Conservation (phyloP, 2,888 invertebrate genomes). For the Drosophila birchii region DNA sequence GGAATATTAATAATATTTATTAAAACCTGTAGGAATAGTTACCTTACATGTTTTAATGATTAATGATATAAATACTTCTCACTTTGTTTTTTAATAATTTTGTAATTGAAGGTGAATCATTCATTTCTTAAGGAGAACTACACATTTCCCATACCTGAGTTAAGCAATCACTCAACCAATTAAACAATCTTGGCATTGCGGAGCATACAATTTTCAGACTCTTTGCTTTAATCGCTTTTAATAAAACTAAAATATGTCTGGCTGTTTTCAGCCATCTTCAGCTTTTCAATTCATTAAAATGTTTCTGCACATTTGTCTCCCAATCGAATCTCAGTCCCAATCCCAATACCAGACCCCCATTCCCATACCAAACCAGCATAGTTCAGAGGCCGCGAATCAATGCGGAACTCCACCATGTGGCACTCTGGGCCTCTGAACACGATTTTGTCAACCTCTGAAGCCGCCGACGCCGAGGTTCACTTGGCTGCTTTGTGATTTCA, state of each 20-base stretch:
- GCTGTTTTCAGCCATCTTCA: constrained; percentile 44
- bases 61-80: neutral
- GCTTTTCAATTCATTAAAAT: constrained; percentile 75
- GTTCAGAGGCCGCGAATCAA: constrained; percentile 68
- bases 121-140: neutral
- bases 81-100: neutral
- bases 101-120: too few relatives aligned
- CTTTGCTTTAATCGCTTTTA: constrained; percentile 44
- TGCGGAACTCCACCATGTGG: constrained; percentile 63
- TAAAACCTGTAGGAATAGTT: neutral
- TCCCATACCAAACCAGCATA: constrained; percentile 56
- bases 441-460: constrained; percentile 77
- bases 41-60: neutral
- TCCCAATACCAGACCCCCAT: constrained; percentile 19
- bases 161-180: constrained; percentile 6
- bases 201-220: constrained; percentile 9
- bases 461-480: constrained; percentile 52
- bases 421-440: constrained; percentile 57
- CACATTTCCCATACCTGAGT: neutral
- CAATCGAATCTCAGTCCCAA: constrained; percentile 30
- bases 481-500: constrained; percentile 59
- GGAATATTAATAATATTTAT: too few relatives aligned
- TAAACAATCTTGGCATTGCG: neutral
- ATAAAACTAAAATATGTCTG: constrained; percentile 45
- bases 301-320: constrained; percentile 61